A percentile compares a stretch with the other conserved stretches of the same genome.
These are phyloP conservation scores for Aphidius gifuensis DNA, from an alignment of 1,140 invertebrate genomes.

Conservation along the genomic window DNA sequence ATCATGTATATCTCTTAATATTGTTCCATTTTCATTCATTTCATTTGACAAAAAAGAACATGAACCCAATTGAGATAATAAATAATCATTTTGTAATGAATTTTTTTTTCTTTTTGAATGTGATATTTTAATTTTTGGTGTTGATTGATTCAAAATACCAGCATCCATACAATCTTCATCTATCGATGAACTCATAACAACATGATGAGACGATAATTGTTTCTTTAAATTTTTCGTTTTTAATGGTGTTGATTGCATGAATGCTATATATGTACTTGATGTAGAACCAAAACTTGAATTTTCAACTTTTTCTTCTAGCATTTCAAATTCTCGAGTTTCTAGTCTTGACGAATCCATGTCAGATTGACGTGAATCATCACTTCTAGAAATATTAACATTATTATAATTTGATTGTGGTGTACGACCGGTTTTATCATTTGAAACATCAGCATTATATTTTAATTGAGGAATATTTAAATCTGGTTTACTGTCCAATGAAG, in stretches of 20 bases:
- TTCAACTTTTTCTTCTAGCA: conserved; percentile 66
- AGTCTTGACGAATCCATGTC: conserved; percentile 49
- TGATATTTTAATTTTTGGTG: conserved; percentile 1
- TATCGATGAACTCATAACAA: too few species aligned
- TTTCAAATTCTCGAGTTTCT: conserved; percentile 63
- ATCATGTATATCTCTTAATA: conserved; percentile 17
- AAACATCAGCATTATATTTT: conserved; percentile 28
- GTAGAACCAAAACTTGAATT: conserved; percentile 71
- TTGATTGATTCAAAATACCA: conserved; percentile 3
- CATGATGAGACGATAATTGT: not conserved
- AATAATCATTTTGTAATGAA: conserved; percentile 17
- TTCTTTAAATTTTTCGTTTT: conserved; percentile 39
- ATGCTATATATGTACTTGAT: conserved; percentile 62
- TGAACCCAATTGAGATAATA: conserved; percentile 22
- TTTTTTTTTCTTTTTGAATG: conserved; percentile 10
- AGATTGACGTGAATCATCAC: conserved; percentile 30
- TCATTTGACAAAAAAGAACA: conserved; percentile 18
- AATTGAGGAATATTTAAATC: conserved; percentile 6
- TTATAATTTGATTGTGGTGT: conserved; percentile 29
- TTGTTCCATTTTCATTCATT: conserved; percentile 4
- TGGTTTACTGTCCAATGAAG: conserved; percentile 17
- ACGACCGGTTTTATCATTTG: conserved; percentile 34
- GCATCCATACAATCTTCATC: too few species aligned
- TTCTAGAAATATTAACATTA: not conserved
- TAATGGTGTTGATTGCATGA: conserved; percentile 56